These are phyloP conservation scores for Nysson spinosus DNA, from an alignment of 2,888 invertebrate genomes.

Conservation along the genomic window DNA sequence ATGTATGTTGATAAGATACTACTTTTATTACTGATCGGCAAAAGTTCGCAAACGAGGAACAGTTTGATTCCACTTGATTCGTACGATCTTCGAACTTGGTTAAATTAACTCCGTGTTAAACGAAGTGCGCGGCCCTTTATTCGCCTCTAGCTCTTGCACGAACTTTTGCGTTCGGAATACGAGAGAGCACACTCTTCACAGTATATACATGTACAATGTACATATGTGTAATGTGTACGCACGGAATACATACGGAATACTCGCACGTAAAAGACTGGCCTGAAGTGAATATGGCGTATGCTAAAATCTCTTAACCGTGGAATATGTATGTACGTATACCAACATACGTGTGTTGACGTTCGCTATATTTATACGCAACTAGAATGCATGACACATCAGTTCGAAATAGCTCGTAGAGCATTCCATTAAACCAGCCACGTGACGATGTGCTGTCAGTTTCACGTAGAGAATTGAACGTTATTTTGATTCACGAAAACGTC, in stretches of 20 bases:
- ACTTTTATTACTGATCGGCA: too few species aligned
- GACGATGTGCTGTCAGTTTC: constrained; percentile 58
- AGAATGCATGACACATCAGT: constrained; percentile 68
- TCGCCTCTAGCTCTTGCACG: constrained; percentile 23
- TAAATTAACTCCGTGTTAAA: constrained; percentile 43
- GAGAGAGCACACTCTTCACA: neutral
- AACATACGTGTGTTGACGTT: constrained; percentile 11
- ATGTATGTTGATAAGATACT: neutral
- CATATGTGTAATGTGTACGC: too few species aligned
- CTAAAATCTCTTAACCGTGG: constrained; percentile 1
- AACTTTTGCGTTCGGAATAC: constrained; percentile 19
- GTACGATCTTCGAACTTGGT: constrained; percentile 30
- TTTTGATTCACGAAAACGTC: constrained; percentile 51
- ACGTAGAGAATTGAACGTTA: constrained; percentile 54
- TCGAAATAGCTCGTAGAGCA: constrained; percentile 64
- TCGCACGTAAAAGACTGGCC: neutral
- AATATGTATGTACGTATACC: neutral
- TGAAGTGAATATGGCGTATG: constrained; percentile 15
- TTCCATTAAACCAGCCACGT: constrained; percentile 63
- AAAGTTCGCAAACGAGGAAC: too few species aligned
- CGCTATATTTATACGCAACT: constrained; percentile 62
- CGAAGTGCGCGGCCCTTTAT: constrained; percentile 17
- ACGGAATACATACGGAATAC: too few species aligned
- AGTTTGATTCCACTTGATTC: constrained; percentile 8
- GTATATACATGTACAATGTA: neutral